Base-by-base conservation (phyloP, 2,797 vertebrate genomes). In the Neosilurus mollespiculum region DNA sequence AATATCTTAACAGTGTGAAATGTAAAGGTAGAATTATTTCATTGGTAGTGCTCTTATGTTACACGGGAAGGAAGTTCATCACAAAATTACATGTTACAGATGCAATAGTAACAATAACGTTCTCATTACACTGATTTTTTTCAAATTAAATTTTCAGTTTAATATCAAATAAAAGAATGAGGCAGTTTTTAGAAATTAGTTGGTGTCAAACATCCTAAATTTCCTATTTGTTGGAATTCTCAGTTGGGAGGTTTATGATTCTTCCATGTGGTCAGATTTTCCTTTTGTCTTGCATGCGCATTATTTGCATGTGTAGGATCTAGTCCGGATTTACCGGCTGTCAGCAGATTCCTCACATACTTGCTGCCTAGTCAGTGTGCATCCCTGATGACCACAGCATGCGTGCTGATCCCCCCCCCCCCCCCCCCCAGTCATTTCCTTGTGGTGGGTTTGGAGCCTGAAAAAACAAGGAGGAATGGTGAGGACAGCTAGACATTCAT, bases 341-440 rank as follows among this genome's bases (percentile, higher is more conserved):
- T 81, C 80, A 56, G 80, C 65, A 69, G 65, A 85, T 81, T 85
- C 80, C 66, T 37, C 5, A 8, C 72, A 81, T 78, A 61, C 37
- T 64, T 30, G 16, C 72, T 49, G 24, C 79, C 20, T 15, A 64
- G 43, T 64, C 24, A 54, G 37, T 22, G 26, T 62, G 37, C 16
- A 56, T 77, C 24, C 15, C 56, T 54, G 72, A 81, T 53, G 51
- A 77, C 54, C 64, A 37, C 59, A 81, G 71, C 54, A 30, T 43
- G 72, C 22, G 1, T 22, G 53, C 16, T 67, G 10, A n/a, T n/a
- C n/a, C n/a, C n/a, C n/a, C n/a, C n/a, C n/a, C n/a, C n/a, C n/a
- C 73, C 64, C 71, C 64, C 24, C 65, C 18, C 58, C 64, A 26
- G 26, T 10, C 2, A 11, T 65, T 34, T 69, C 51, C n/a, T 82